Base-by-base conservation (phyloP, 2,888 invertebrate species). In the Dicranocentrus wangi region DNA sequence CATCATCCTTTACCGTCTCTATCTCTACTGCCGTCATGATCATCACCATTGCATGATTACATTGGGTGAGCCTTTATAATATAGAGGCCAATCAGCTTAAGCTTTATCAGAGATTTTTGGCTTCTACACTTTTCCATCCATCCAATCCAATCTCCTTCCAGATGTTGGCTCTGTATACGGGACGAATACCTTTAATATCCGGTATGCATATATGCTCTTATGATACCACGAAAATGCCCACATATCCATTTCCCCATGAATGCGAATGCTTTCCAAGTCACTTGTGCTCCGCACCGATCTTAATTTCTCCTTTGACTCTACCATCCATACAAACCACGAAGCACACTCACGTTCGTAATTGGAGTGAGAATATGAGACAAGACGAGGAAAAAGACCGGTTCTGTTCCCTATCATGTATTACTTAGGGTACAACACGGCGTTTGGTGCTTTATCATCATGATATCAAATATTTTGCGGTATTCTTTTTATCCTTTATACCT, bases 71-170 rank as follows among this genome's bases (percentile, higher is more conserved):
- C 8, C 25, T 32, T 32, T 32, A 32, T 32, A 17, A 42, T n/a
- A 32, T 51, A 71, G 21, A 71, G 71, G 71, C 60, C 60, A 71
- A 70, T 71, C 58, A 60, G 60, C 71, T 71, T 60, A 71, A 60
- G 58, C 71, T 71, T 60, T 43, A 71, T 60, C 71, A 71, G 27
- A 71, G 43, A 60, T 71, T 71, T 71, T 27, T 32, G 19, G 25
- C 55, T 32, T 19, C 32, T 25, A 42, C 65, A 43, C 43, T 68
- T 68, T 69, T 55, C 55, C 58, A 70, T 70, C 58, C 58, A 61
- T 32, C 61, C 60, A 70, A 70, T 70, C 42, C 55, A 70, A 70
- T 70, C 42, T 70, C 25, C 39, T 55, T 68, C 51, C 69, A 53
- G 69, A 69, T 69, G 69, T 55, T 69, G 19, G 19, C 32, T 69